Conservation (phyloP, 2,113 vertebrate species). For the Stigmatopora nigra region DNA sequence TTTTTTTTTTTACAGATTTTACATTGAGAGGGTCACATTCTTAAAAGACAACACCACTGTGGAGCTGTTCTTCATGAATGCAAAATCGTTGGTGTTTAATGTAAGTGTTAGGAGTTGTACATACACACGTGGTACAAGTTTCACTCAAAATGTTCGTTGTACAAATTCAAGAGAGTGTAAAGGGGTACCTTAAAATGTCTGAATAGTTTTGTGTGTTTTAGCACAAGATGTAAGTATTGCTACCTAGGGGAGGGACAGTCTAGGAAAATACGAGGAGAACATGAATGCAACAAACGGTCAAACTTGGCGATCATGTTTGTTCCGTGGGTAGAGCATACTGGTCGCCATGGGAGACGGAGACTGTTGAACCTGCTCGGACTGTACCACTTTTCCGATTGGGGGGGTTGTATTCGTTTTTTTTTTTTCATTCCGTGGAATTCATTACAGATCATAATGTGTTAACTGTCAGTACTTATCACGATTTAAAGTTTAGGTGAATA, state of each 20-base stretch:
- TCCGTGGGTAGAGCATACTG: slow-evolving; percentile 46
- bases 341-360: slow-evolving; percentile 60
- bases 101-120: slow-evolving; percentile 69
- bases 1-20: slow-evolving; percentile 76
- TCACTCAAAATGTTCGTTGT: not conserved
- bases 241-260: not conserved
- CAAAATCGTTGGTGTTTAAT: slow-evolving; percentile 87
- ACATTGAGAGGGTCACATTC: slow-evolving; percentile 90
- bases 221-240: not conserved
- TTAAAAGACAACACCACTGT: slow-evolving; percentile 91
- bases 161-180: not conserved
- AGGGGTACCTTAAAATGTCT: not conserved
- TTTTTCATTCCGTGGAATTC: not conserved
- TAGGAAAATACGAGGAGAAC: slow-evolving; percentile 6
- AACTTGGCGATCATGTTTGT: slow-evolving; percentile 38
- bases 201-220: not conserved
- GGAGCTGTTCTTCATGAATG: slow-evolving; percentile 96
- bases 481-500: rapidly evolving
- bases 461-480: not conserved
- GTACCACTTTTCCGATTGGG: slow-evolving; percentile 54
- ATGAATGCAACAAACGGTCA: slow-evolving; percentile 42
- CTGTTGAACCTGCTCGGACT: slow-evolving; percentile 70
- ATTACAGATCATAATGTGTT: not conserved
- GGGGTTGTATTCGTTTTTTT: not conserved
- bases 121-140: not conserved